Evolutionary conservation across 2,888 invertebrate species (phyloP).

Genomic region (Microplitis deprimator): DNA sequence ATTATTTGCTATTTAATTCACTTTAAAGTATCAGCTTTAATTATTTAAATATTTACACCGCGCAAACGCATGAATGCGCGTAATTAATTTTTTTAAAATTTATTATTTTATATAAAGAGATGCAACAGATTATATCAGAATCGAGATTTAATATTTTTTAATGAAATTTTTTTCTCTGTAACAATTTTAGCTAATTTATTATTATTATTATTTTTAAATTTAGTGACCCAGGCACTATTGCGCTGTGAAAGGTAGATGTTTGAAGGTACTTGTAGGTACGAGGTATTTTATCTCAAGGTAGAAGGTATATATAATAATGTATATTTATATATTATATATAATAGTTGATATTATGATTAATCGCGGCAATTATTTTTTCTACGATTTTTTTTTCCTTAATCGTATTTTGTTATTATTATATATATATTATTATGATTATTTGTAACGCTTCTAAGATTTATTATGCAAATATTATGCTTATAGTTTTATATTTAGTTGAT

Average conservation of each 20-base stretch:
- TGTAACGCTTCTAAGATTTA: neutral
- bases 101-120: neutral
- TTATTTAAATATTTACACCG: slow-evolving; percentile 28
- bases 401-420: no score
- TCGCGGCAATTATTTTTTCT: slow-evolving; percentile 14
- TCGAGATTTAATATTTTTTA: slow-evolving; percentile 14
- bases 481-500: slow-evolving; percentile 38
- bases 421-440: no score
- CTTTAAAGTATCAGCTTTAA: neutral
- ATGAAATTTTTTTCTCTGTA: slow-evolving; percentile 5
- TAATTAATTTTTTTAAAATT: neutral
- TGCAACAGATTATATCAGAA: neutral
- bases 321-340: neutral
- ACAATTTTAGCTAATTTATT: slow-evolving; percentile 9
- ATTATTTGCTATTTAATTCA: slow-evolving; percentile 12
- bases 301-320: slow-evolving; percentile 52
- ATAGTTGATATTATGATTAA: neutral
- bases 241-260: slow-evolving; percentile 66
- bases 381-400: no score
- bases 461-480: slow-evolving; percentile 17
- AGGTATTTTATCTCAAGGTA: slow-evolving; percentile 68
- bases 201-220: slow-evolving; percentile 44
- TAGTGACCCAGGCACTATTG: slow-evolving; percentile 68
- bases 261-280: slow-evolving; percentile 70
- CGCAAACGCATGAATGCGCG: slow-evolving; percentile 11